Base-by-base conservation (phyloP, 2,888 invertebrate species). In the Empis livida region DNA sequence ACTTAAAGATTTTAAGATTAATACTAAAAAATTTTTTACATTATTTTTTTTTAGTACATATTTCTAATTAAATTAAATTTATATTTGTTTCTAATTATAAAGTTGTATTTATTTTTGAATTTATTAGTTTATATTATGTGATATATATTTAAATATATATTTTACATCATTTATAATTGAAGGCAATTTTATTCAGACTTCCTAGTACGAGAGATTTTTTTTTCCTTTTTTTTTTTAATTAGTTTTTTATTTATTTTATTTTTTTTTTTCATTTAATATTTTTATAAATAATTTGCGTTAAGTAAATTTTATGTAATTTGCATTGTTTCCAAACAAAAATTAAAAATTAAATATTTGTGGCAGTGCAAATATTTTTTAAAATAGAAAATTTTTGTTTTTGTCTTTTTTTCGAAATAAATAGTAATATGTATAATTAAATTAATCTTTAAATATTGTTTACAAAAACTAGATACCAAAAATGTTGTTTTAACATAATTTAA, bases 111-210 rank as follows among this genome's bases (percentile, higher is more conserved):
- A 15, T 45, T 42, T 44, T 38, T 46, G 30, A 35, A 43, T 47
- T 42, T 47, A 45, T 48, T n/a, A n/a, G n/a, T 48, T 32, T 42
- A 41, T 35, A 47, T 46, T 43, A 55, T 55, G 49, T n/a, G n/a
- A n/a, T 50, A 53, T 55, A 53, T 49, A 38, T 50, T 56, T 54
- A 56, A 55, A 35, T 35, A 35, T 35, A 35, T n/a, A 8, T 35
- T n/a, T 35, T n/a, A 35, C 8, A 5, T 35, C 2, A 35, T 35
- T n/a, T 2, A 13, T 13, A 35, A 13, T 35, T 57, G 55, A 59
- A 59, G 57, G 54, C 53, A 57, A 56, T 56, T 57, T 54, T 52
- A 54, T 50, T 53, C 57, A 54, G 55, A 55, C 56, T 56, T 57
- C 54, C 55, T 53, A 56, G 54, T 59, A 52, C 55, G 49, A 44